These are phyloP conservation scores for Enteromius paludinosus DNA, from an alignment of 2,797 vertebrate species.

Conservation along the genomic window DNA sequence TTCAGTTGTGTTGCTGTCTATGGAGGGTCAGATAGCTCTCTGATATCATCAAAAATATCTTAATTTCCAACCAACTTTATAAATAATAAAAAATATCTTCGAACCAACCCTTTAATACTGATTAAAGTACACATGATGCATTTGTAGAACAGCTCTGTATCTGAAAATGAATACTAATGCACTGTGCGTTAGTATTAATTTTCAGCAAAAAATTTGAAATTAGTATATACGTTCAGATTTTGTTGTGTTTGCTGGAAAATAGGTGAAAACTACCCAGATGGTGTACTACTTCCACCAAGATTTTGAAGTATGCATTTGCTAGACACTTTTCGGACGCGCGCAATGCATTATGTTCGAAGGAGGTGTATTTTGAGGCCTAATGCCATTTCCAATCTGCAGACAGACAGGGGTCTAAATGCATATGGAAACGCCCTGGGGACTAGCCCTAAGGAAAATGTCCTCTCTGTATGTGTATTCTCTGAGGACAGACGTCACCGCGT, in stretches of 20 bases:
- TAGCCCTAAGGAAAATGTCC: constrained; percentile 27
- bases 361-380: constrained; percentile 1
- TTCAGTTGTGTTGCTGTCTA: too few relatives aligned
- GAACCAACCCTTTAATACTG: not conserved
- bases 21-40: too few relatives aligned
- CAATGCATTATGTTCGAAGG: not conserved
- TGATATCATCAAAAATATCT: too few relatives aligned
- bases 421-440: constrained; percentile 14
- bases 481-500: not conserved
- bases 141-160: not conserved
- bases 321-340: not conserved
- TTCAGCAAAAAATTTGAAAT: not conserved
- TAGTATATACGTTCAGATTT: not conserved
- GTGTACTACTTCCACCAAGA: not conserved
- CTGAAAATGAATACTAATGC: not conserved
- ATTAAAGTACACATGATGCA: not conserved
- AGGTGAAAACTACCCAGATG: not conserved
- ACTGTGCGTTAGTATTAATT: too few relatives aligned
- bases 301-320: not conserved
- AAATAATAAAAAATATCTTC: too few relatives aligned
- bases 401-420: not conserved
- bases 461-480: constrained; percentile 31
- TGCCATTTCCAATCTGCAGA: not conserved
- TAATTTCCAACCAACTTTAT: too few relatives aligned
- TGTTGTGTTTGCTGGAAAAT: not conserved